Base-by-base conservation (phyloP, 2,113 vertebrate genomes). In the Myotis davidii region DNA sequence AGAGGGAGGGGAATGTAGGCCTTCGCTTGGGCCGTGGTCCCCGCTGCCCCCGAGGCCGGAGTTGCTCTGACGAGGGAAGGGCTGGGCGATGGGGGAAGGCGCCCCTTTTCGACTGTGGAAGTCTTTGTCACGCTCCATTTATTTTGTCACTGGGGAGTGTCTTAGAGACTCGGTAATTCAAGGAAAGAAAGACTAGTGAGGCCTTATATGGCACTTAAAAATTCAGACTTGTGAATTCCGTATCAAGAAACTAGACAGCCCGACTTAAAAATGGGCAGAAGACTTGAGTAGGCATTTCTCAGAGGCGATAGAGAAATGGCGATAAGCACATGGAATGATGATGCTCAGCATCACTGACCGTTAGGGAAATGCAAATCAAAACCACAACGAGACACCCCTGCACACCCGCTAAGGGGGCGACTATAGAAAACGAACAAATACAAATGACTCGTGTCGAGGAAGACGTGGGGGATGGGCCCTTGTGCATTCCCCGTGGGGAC, bases 1-100 rank as follows among this genome's bases (percentile, higher is more conserved):
- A 1, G 27, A 39, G 32, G 14, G 11, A 4, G 67, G 21, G 61
- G 16, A 14, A 10, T 2, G 4, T 9, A 52, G 39, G n/a, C 70
- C 32, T 69, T 6, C 9, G 0, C 11, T 32, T 27, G 67, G 59
- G 32, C 25, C 77, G 34, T 23, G 2, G 9, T 16, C 21, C 27
- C 12, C 1, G 0, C 10, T 5, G 27, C 5, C 27, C 59, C 25
- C 4, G 50, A 42, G 52, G 27, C 16, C 0, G 18, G 34, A 37
- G 16, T n/a, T 1, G 3, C 69, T 52, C 39, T 17, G 37, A 27
- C 11, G 9, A 67, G 59, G 10, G 37, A 3, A 9, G 11, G 32
- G 9, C 13, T 20, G 25, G 81, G 29, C 20, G 56, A 18, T 23
- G 37, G 64, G 42, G 82, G 42, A 50, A 11, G 34, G 5, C 37